Evolutionary conservation across 2,888 invertebrate genomes (phyloP), one percentile per base, ranked within the genome.

Genomic region (Ochropleura plecta): DNA sequence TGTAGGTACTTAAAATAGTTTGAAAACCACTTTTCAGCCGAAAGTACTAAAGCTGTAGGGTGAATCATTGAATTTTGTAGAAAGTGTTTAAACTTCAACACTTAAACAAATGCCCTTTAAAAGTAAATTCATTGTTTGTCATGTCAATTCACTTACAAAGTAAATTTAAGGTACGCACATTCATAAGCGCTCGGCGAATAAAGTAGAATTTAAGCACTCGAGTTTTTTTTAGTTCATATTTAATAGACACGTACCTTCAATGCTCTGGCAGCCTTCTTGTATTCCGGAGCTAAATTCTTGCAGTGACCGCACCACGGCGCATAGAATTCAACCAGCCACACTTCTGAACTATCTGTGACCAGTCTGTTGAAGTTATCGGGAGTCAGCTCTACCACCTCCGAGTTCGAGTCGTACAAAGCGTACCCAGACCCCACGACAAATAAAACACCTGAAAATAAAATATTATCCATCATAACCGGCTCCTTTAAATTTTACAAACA

Each of bases 291-390:
- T 62, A 99, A 96, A 79, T 97, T 97, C 93, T 99, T 98, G 94
- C 99, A 98, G 91, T 98, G 98, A 16, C 98, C 99, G 93, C 98
- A 99, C 99, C 99, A 99, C 0, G 99, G 99, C 0, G 99, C 99
- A 93, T 97, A 99, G 94, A 99, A 99, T 91, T 99, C 99, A 1
- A 99, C 98, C 76, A 99, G 95, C 99, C 99, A 99, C 44, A 99
- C 96, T 86, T 98, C 97, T 93, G 99, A 98, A 83, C 98, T 97
- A 84, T 98, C 97, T 65, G 98, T 94, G 7, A 99, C 99, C 87
- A 98, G 95, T 85, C 97, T 97, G 88, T 99, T 98, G 92, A 99
- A 99, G 96, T 99, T 99, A 67, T 97, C 96, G 0, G 98, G 97
- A n/a, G 98, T 99, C 79, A 99, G 96, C 75, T 98, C 98, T 16